phyloP scores from a whole-genome alignment of 2,797 vertebrate species.

The Tympanoctomys barrerae region DNA sequence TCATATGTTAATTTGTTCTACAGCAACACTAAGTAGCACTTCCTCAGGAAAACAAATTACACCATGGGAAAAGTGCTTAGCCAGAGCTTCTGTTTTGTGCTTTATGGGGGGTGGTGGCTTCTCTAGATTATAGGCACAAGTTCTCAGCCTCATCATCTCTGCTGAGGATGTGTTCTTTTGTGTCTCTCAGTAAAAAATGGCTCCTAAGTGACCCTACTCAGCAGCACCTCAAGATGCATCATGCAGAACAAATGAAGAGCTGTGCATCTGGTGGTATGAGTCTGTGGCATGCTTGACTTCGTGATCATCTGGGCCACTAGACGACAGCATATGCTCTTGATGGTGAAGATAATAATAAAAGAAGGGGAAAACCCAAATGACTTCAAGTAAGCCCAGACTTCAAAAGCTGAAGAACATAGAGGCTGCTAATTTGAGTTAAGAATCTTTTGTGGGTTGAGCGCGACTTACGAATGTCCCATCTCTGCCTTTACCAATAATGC shows the following conservation, averaged over 20 bases:
- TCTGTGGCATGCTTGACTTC: neutral
- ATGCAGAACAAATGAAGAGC: neutral
- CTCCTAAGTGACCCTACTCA: neutral
- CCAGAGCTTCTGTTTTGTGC: constrained; percentile 69
- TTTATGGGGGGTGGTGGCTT: neutral
- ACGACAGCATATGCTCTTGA: constrained; percentile 28
- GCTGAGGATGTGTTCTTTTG: neutral
- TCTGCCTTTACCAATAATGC: constrained; percentile 55
- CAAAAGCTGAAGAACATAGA: constrained; percentile 64
- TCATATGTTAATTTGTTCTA: constrained; percentile 61
- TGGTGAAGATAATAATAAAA: constrained; percentile 70
- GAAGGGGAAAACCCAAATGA: constrained; percentile 74
- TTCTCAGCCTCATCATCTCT: constrained; percentile 4
- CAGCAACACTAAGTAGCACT: constrained; percentile 17
- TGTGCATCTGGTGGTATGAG: neutral
- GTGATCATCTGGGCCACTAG: neutral
- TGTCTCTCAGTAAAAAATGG: neutral
- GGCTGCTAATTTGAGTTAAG: constrained; percentile 69
- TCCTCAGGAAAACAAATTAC: constrained; percentile 73
- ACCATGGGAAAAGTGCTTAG: constrained; percentile 66
- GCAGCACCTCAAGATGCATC: neutral
- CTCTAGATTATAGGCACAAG: constrained; percentile 57
- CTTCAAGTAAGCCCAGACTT: constrained; percentile 71
- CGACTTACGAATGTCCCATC: constrained; percentile 42
- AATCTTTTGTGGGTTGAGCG: constrained; percentile 63